Conservation (phyloP, 2,888 invertebrate species). For the Tuta absoluta region DNA sequence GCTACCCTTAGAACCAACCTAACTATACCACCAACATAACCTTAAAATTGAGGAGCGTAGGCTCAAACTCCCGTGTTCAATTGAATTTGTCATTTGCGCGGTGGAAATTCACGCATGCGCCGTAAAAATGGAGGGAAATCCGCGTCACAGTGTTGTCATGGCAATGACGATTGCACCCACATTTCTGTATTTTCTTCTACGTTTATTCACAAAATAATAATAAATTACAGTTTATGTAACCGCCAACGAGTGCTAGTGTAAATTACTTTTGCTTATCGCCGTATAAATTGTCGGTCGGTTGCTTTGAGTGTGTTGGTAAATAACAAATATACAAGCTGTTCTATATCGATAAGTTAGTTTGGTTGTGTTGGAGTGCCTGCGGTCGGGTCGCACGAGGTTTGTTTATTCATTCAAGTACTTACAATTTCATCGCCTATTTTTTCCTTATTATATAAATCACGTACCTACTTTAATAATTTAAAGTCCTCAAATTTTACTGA, state of each 20-base stretch:
- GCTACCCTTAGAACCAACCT: constrained; percentile 46
- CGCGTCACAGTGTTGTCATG: constrained; percentile 67
- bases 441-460: not conserved
- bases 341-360: constrained; percentile 41
- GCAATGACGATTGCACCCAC: constrained; percentile 61
- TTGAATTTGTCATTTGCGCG: constrained; percentile 29
- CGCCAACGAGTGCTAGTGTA: constrained; percentile 32
- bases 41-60: constrained; percentile 33
- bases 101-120: constrained; percentile 62
- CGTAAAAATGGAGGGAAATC: constrained; percentile 77
- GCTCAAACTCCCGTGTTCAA: constrained; percentile 40
- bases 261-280: constrained; percentile 46
- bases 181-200: constrained; percentile 17
- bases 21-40: constrained; percentile 1
- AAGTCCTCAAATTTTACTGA: too few species aligned
- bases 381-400: constrained; percentile 42
- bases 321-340: constrained; percentile 27
- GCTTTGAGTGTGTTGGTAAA: constrained; percentile 42
- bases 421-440: not conserved
- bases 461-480: not conserved
- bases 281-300: constrained; percentile 45
- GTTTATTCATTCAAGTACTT: constrained; percentile 43
- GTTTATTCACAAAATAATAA: constrained; percentile 24
- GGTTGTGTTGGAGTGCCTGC: constrained; percentile 56
- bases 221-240: constrained; percentile 28